These are phyloP conservation scores for Perognathus longimembris DNA, from an alignment of 2,113 vertebrate species.

Conservation along the genomic window DNA sequence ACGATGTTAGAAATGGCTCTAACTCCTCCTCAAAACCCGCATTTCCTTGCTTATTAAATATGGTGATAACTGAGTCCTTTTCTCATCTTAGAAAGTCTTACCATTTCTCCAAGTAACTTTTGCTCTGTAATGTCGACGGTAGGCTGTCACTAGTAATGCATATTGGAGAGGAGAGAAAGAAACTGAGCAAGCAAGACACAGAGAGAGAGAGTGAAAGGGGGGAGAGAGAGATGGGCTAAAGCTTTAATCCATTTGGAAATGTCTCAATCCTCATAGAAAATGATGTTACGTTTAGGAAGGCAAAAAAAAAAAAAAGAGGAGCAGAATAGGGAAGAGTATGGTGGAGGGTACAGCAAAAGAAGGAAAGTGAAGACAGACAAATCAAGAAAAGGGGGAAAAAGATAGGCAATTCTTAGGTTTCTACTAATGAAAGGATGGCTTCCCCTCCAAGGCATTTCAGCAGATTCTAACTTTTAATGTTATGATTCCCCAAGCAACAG, in stretches of 20 bases:
- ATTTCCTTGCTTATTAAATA: neutral
- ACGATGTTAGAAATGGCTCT: neutral
- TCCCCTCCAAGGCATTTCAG: neutral
- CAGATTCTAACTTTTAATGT: neutral
- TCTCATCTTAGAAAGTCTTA: neutral
- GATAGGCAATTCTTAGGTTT: accelerated
- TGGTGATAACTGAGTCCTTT: neutral
- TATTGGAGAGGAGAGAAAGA: neutral
- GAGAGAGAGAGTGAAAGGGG: too few relatives aligned
- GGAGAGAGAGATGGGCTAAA: neutral
- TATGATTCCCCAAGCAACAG: accelerated
- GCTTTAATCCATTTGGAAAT: neutral
- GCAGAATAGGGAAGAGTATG: neutral
- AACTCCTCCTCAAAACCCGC: neutral
- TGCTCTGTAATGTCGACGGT: too few relatives aligned
- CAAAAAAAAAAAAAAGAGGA: neutral
- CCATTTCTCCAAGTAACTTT: neutral
- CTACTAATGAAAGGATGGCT: neutral
- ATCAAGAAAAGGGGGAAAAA: accelerated
- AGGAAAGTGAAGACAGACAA: neutral
- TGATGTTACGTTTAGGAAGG: neutral
- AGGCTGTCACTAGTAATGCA: neutral
- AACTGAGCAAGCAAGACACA: too few relatives aligned
- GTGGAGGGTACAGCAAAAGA: neutral
- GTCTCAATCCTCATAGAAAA: neutral